A percentile compares a stretch with the other conserved stretches of the same genome.
Conservation (phyloP, 2,797 vertebrate species). For the Sparidentex hasta region DNA sequence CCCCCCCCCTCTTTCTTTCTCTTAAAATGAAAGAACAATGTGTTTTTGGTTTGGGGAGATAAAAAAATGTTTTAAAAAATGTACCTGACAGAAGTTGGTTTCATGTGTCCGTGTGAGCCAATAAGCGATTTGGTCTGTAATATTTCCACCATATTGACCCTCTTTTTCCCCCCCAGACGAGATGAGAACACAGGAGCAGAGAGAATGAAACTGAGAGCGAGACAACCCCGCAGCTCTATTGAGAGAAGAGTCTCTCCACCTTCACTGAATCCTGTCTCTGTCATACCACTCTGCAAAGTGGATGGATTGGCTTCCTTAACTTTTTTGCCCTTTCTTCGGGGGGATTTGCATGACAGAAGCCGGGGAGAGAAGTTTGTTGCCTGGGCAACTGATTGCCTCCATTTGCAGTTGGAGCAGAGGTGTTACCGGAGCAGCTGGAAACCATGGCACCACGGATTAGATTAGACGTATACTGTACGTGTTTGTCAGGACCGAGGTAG, state of each 20-base stretch:
- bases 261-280: constrained; percentile 60
- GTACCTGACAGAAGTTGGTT: constrained; percentile 30
- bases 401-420: constrained; percentile 83
- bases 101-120: constrained; percentile 31
- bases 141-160: constrained; percentile 45
- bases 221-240: constrained; percentile 61
- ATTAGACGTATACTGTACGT: constrained; percentile 62
- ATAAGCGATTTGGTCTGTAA: constrained; percentile 34
- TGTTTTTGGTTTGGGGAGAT: constrained; percentile 7
- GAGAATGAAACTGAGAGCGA: constrained; percentile 55
- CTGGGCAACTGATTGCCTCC: constrained; percentile 84
- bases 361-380: constrained; percentile 82
- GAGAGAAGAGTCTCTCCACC: constrained; percentile 57
- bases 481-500: constrained; percentile 66
- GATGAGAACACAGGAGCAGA: constrained; percentile 56
- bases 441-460: constrained; percentile 78
- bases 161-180: constrained; percentile 44
- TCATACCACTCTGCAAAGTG: constrained; percentile 74
- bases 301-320: constrained; percentile 80
- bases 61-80: constrained; percentile 7
- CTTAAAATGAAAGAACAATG: constrained; percentile 55
- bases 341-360: constrained; percentile 85
- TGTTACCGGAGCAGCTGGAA: constrained; percentile 80
- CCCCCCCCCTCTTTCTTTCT: constrained; percentile 1
- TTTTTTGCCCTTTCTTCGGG: constrained; percentile 78